Base-by-base conservation (phyloP, 2,888 invertebrate genomes). In the Podotricha telesiphe region DNA sequence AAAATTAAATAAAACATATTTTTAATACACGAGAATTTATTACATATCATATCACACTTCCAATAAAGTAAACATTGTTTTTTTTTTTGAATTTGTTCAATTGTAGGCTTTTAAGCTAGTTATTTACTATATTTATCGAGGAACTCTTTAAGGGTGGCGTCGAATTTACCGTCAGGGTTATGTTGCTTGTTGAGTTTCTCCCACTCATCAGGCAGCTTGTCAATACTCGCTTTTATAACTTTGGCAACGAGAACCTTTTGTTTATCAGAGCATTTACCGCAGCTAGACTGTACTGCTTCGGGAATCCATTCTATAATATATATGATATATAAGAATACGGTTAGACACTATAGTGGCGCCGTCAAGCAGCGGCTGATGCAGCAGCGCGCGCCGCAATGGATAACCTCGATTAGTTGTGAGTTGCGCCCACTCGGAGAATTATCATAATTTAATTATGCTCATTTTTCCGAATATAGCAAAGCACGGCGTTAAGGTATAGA, bases 211-310 rank as follows among this genome's bases (percentile, higher is more conserved):
- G 94, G 93, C 75, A 94, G 93, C 64, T 95, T 89, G 55, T 94
- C 89, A 69, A 94, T 93, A 67, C 96, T 85, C 69, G 88, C 94
- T 56, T 93, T 93, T 56, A 96, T 93, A 17, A 95, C 93, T 80
- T 94, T 95, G 71, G 83, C 83, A 5, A 82, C 74, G 4, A 94
- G 89, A 42, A 82, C 80, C 78, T 94, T 94, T 80, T 95, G 95
- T 73, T 94, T 94, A 4, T 93, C 93, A 15, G 94, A 94, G 80
- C 96, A 96, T 83, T 95, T 95, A 51, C 79, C 86, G 80, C 96
- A 96, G 67, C 91, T 87, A 11, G 80, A 66, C 48, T 75, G 64
- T 0, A 79, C 28, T 0, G 80, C 82, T 65, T 86, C 85, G 0
- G 86, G 85, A 0, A 86, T 75, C 77, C 73, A 78, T 70, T 74